Evolutionary conservation across 2,797 vertebrate species (phyloP).

Genomic region (Poecilia picta): DNA sequence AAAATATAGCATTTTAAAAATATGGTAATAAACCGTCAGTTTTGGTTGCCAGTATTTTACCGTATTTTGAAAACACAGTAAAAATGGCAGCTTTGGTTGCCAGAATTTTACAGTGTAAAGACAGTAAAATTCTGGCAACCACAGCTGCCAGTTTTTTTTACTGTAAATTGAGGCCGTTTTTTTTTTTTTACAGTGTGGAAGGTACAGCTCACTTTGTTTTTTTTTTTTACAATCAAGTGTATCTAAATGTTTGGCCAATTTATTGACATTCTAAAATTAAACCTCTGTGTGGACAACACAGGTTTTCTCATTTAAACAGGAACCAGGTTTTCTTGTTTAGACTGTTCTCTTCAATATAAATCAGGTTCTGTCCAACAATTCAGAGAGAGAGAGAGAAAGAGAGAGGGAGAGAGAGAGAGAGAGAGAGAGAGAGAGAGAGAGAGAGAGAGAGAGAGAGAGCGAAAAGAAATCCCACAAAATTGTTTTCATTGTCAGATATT

Average conservation of each 20-base stretch:
- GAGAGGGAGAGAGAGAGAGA: neutral
- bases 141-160: too few species aligned
- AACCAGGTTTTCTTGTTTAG: neutral
- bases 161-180: too few species aligned
- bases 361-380: neutral
- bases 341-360: neutral
- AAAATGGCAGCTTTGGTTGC: too few species aligned
- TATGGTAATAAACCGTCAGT: too few species aligned
- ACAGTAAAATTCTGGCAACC: too few species aligned
- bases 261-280: neutral
- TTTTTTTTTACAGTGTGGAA: neutral
- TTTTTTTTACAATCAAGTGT: neutral
- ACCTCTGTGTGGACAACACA: neutral
- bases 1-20: too few species aligned
- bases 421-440: neutral
- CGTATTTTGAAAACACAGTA: too few species aligned
- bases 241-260: neutral
- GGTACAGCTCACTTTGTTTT: neutral
- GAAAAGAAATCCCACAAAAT: neutral
- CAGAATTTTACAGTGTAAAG: too few species aligned
- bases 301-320: neutral
- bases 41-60: too few species aligned
- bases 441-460: neutral
- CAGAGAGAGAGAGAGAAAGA: neutral
- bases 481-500: neutral